Base-by-base conservation (phyloP, 2,113 vertebrate genomes). In the Solenodon paradoxus region DNA sequence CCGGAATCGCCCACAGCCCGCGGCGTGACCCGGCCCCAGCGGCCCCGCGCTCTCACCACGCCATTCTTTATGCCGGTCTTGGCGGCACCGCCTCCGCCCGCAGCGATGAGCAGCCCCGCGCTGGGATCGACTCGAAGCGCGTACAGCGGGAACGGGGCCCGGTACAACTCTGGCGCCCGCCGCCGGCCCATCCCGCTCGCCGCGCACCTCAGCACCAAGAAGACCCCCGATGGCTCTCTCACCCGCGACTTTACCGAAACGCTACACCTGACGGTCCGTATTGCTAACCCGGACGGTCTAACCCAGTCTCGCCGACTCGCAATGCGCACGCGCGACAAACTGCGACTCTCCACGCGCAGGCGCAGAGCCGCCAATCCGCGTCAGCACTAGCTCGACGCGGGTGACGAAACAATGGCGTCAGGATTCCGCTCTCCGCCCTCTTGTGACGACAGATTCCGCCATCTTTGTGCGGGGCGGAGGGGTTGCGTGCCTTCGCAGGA, bases 31-130 rank as follows among this genome's bases (percentile, higher is more conserved):
- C 17, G 17, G 64, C 57, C 83, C 26, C 87, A 13, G 69, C 0
- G 45, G 32, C 69, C 49, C 69, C 10, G 71, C 2, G 59, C 55
- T 22, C 98, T 98, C 96, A 99, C 99, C 99, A 99, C 97, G 79
- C 98, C 99, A 97, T 99, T 99, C 95, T 99, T 99, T 71, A 99
- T 99, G 90, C 99, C 99, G 0, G 99, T 99, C 95, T 99, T 99
- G 88, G 99, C 99, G 22, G 99, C 98, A 1, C 99, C 99, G 0
- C 99, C 99, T 75, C 99, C 99, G 86, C 99, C 99, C 9, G 99
- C 99, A 9, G 99, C 98, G 69, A 99, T 98, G 82, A 99, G 98
- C 79, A 99, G 96, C 4, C 99, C 98, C 0, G 98, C 97, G 68
- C 98, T 97, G 9, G 98, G 98, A 92, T 99, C 99, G 9, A 99